Evolutionary conservation across 2,113 vertebrate genomes (phyloP).

Genomic region (Poecilia latipinna): DNA sequence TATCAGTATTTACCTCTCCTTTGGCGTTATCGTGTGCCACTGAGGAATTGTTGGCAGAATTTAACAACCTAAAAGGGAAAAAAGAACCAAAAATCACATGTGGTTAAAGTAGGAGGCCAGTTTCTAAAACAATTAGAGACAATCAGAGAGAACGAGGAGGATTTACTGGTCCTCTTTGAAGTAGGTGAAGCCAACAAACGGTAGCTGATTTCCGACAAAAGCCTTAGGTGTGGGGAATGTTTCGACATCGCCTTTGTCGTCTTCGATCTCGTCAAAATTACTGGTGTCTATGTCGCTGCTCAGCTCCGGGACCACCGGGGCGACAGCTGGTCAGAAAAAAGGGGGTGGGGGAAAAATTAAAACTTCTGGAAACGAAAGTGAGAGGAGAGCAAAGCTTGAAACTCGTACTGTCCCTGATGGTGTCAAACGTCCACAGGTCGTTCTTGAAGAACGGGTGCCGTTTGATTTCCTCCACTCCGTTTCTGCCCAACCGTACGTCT

Average conservation of each 20-base stretch:
- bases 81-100: conserved; percentile 19
- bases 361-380: background rate
- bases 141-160: background rate
- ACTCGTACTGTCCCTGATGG: conserved; percentile 95
- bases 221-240: conserved; percentile 97
- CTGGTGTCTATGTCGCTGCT: conserved; percentile 98
- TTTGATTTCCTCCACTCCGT: conserved; percentile 97
- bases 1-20: conserved; percentile 86
- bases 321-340: conserved; percentile 81
- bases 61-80: conserved; percentile 85
- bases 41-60: conserved; percentile 83
- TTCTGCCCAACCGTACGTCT: conserved; percentile 95
- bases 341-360: conserved; percentile 5
- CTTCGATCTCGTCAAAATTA: conserved; percentile 98
- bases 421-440: conserved; percentile 97
- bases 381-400: background rate
- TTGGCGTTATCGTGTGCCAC: conserved; percentile 87
- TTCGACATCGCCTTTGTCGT: conserved; percentile 96
- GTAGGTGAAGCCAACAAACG: conserved; percentile 98
- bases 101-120: background rate
- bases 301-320: conserved; percentile 96
- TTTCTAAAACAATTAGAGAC: background rate
- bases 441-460: conserved; percentile 96
- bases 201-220: conserved; percentile 97
- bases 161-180: conserved; percentile 97